Evolutionary conservation across 2,888 invertebrate species (phyloP).

Genomic region (Neoaliturus tenellus): DNA sequence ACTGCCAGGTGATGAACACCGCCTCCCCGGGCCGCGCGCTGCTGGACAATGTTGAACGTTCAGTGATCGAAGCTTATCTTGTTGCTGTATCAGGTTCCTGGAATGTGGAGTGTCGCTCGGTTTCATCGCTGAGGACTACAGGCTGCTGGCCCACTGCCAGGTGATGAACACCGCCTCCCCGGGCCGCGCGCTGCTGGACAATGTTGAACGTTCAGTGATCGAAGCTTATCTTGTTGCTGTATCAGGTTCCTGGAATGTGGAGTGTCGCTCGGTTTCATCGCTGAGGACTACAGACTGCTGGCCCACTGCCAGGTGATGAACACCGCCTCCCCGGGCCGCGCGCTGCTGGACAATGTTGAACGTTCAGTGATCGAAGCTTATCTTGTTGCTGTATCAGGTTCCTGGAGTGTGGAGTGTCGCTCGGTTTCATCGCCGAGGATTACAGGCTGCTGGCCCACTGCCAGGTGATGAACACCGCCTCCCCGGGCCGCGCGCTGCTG

Average conservation of each 20-base stretch:
- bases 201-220: too few relatives aligned
- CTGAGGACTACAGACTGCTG: constrained; percentile 52
- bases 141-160: constrained; percentile 51
- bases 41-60: too few relatives aligned
- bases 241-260: constrained; percentile 54
- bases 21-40: background rate
- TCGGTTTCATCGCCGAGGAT: constrained; percentile 51
- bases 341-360: background rate
- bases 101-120: constrained; percentile 51
- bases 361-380: too few relatives aligned
- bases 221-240: constrained; percentile 46
- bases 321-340: background rate
- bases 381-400: too few relatives aligned
- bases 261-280: constrained; percentile 50
- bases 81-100: too few relatives aligned
- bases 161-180: constrained; percentile 54
- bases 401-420: constrained; percentile 49
- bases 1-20: constrained; percentile 26
- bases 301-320: constrained; percentile 38
- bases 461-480: constrained; percentile 48
- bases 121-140: constrained; percentile 55
- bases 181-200: constrained; percentile 59
- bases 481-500: constrained; percentile 57
- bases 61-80: too few relatives aligned
- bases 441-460: constrained; percentile 55